Conservation (phyloP, 2,113 vertebrate genomes). For the Mandrillus leucophaeus region DNA sequence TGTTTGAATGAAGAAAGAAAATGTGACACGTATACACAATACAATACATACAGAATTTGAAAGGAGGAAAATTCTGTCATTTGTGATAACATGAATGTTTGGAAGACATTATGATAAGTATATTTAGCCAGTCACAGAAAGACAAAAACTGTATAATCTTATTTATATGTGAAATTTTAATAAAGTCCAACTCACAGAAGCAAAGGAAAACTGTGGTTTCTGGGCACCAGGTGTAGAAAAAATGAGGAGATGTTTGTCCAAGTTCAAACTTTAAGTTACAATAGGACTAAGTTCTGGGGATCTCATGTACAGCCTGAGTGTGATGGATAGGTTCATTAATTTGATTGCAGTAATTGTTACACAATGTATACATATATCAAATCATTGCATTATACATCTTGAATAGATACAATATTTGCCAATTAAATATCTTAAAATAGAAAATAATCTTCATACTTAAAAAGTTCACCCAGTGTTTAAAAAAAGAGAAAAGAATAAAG, state of each 20-base stretch:
- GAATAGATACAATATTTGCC: not conserved
- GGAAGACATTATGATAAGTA: not conserved
- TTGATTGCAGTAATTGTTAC: not conserved
- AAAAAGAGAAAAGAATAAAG: not conserved
- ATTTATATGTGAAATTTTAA: not conserved
- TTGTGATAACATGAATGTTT: not conserved
- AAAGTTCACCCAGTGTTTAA: not conserved
- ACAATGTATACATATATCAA: not conserved
- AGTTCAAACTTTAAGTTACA: not conserved
- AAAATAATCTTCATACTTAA: not conserved
- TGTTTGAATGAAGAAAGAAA: not conserved
- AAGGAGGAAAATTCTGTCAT: not conserved
- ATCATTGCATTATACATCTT: not conserved
- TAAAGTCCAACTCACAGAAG: not conserved
- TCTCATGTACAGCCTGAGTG: not conserved
- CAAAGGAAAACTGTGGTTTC: not conserved
- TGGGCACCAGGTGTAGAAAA: not conserved
- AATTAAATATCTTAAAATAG: not conserved
- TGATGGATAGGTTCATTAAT: not conserved
- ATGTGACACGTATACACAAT: not conserved
- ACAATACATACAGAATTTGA: not conserved
- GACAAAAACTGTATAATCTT: not conserved
- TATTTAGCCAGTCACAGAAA: not conserved
- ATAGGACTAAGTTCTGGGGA: not conserved
- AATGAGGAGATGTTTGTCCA: not conserved